Conservation (phyloP, 2,113 vertebrate genomes). For the Pterocles gutturalis region DNA sequence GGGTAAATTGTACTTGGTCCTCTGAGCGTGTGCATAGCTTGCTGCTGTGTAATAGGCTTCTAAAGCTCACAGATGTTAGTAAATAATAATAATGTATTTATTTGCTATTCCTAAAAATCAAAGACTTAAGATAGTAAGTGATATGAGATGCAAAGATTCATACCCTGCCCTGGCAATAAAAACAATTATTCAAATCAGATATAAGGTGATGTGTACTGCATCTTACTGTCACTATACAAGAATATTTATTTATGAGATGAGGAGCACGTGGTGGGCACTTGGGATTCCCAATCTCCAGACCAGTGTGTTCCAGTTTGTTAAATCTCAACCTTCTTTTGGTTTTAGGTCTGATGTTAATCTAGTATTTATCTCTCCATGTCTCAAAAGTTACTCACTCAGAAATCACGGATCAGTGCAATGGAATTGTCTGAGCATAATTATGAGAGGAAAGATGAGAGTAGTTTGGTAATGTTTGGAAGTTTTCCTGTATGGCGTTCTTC, state of each 20-base stretch:
- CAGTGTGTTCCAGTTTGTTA: background rate
- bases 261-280: fast-evolving
- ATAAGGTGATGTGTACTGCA: background rate
- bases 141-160: background rate
- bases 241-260: background rate
- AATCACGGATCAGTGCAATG: background rate
- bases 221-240: background rate
- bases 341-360: background rate
- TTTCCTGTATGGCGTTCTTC: background rate
- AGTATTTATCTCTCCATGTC: fast-evolving
- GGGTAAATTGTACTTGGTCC: background rate
- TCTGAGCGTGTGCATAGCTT: background rate
- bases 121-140: background rate
- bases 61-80: background rate
- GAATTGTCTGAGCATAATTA: background rate
- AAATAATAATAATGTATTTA: background rate
- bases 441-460: background rate
- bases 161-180: background rate
- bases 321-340: background rate
- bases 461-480: background rate
- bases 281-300: background rate
- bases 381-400: background rate
- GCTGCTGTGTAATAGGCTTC: background rate
- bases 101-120: background rate
- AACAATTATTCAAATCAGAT: background rate